These are phyloP conservation scores for Crotalus helleri DNA, from an alignment of 2,113 vertebrate genomes.

Conservation along the genomic window DNA sequence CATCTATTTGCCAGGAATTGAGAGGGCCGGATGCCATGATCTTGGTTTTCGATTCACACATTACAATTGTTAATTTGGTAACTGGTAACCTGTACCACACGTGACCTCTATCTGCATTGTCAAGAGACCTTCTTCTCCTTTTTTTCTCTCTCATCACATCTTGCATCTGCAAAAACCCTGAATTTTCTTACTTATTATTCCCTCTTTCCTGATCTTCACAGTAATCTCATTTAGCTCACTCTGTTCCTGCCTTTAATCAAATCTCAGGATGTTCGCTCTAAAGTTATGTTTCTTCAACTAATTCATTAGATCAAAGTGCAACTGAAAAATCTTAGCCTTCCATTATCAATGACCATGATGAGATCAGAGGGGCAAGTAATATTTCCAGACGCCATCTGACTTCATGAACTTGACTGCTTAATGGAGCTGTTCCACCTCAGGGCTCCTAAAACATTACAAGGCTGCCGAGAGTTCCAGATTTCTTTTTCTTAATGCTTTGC, in stretches of 20 bases:
- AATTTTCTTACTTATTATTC: not conserved
- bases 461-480: not conserved
- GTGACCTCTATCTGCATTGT: not conserved
- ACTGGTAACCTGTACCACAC: not conserved
- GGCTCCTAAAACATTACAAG: not conserved
- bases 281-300: slow-evolving; percentile 26
- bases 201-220: slow-evolving; percentile 18
- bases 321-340: not conserved
- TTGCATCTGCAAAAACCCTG: not conserved
- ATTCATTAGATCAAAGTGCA: not conserved
- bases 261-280: slow-evolving; percentile 2
- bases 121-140: not conserved
- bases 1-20: too few relatives aligned
- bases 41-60: not conserved
- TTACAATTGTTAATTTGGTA: not conserved
- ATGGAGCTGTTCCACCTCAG: not conserved
- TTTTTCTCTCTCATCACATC: not conserved
- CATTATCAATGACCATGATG: not conserved
- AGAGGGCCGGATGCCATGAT: too few relatives aligned
- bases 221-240: not conserved
- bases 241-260: not conserved
- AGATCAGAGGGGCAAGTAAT: not conserved
- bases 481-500: slow-evolving; percentile 60
- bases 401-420: not conserved
- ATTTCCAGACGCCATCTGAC: not conserved